Percentiles rank a stretch among this genome's conserved stretches.
Evolutionary conservation across 2,888 invertebrate genomes (phyloP).

Genomic region (Polyommatus icarus): DNA sequence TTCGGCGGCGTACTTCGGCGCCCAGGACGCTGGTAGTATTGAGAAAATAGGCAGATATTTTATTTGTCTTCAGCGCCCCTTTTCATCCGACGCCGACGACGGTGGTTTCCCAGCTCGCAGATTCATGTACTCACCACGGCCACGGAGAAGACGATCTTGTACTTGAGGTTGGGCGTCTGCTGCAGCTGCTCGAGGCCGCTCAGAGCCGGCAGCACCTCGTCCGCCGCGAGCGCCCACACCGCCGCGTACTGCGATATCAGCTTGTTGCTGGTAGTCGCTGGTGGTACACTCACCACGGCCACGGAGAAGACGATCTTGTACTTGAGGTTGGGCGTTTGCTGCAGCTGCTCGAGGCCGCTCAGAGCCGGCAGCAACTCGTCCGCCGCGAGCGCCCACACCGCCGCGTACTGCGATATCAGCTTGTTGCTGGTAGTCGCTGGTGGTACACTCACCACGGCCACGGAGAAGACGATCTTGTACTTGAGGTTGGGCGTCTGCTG

Average conservation of each 20-base stretch:
- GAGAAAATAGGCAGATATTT: no score
- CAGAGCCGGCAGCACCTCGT: conserved; percentile 92
- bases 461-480: conserved; percentile 96
- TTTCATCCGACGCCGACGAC: no score
- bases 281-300: conserved; percentile 88
- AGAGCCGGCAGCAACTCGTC: conserved; percentile 93
- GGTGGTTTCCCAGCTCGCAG: no score
- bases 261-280: no score
- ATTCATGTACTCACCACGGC: conserved; percentile 88
- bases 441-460: conserved; percentile 90
- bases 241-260: conserved; percentile 82
- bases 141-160: conserved; percentile 97
- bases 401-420: no score
- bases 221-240: conserved; percentile 91
- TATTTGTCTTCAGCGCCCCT: no score
- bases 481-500: conserved; percentile 92
- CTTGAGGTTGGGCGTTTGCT: conserved; percentile 93
- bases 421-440: no score
- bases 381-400: conserved; percentile 80
- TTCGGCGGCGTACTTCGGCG: no score
- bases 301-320: conserved; percentile 97
- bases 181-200: conserved; percentile 89
- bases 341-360: conserved; percentile 82
- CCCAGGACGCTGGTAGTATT: no score
- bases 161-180: conserved; percentile 93